Conservation (phyloP, 2,888 invertebrate species). For the Myopa tessellatipennis region DNA sequence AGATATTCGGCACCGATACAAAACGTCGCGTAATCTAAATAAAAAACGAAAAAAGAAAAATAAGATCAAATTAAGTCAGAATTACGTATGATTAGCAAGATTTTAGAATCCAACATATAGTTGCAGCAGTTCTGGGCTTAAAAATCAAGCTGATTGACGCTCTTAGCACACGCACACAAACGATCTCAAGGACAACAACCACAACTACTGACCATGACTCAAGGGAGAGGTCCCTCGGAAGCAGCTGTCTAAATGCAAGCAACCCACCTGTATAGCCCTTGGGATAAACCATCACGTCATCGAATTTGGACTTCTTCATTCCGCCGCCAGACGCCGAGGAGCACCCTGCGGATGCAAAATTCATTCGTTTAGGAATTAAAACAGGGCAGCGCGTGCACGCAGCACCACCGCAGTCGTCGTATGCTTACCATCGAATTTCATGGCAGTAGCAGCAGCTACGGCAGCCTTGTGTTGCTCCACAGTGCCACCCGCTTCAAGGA, state of each 20-base stretch:
- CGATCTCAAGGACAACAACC: conserved; percentile 47
- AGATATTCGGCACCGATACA: conserved; percentile 69
- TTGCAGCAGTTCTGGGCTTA: neutral
- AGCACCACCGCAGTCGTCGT: neutral
- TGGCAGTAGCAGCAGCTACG: conserved; percentile 82
- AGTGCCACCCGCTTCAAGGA: conserved; percentile 86
- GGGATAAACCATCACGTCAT: conserved; percentile 77
- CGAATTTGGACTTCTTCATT: conserved; percentile 82
- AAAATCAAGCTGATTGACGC: conserved; percentile 35
- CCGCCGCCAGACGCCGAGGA: conserved; percentile 72
- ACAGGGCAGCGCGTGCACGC: neutral
- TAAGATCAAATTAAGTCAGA: conserved; percentile 57
- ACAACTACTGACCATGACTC: conserved; percentile 3
- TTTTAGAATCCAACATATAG: conserved; percentile 29
- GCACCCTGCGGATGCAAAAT: conserved; percentile 74
- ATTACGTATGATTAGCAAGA: conserved; percentile 42
- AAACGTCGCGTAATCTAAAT: conserved; percentile 69
- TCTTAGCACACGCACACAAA: conserved; percentile 68
- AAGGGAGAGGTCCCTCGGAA: neutral
- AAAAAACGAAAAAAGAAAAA: conserved; percentile 65
- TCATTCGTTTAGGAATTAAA: neutral
- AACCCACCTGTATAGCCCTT: conserved; percentile 82
- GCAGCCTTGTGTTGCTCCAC: conserved; percentile 90
- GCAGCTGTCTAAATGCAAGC: too few relatives aligned
- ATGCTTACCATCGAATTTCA: conserved; percentile 84